Evolutionary conservation across 1,140 invertebrate species (phyloP), one percentile per base, ranked within the genome.

Genomic region (Episyrphus balteatus): DNA sequence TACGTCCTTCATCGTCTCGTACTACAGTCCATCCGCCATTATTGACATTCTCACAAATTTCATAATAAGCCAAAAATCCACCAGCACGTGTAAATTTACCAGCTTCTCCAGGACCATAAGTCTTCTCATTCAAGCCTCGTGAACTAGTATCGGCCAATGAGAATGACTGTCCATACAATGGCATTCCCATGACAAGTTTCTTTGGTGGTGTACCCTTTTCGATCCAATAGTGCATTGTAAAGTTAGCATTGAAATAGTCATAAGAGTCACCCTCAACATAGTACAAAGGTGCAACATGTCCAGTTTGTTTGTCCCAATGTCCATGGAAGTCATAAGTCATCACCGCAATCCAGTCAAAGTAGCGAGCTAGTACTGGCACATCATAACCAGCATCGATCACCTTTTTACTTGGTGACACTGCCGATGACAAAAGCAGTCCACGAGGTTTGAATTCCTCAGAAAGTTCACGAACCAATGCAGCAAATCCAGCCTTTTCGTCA

Each of bases 251-350:
- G 57, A 88, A 87, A 19, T 81, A 83, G 32, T 74, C 75, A 57
- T 84, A 81, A 43, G 74, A 72, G 61, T 90, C 87, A 34, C 80
- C 78, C 1, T 82, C 80, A 47, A 82, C 73, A 6, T 70, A 70
- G 49, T 88, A 91, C 63, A 92, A 78, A 0, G 89, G 88, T 2
- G 88, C 83, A 2, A 89, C 80, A 58, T 92, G 88, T 9, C 89
- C 89, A 1, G 88, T 92, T 56, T 82, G 81, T 57, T 89, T 88
- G 58, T 92, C 89, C 88, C 88, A 92, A 55, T 88, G 83, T 0
- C 89, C 89, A 55, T 92, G 88, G 57, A 83, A 92, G 60, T 92
- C 89, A 57, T 94, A 93, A 0, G 82, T 81, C 90, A 93, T 93
- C 0, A 93, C 79, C 2, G 87, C 80, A 54, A 95, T 90, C 83